Percentiles rank a stretch among this genome's conserved stretches.
These are phyloP conservation scores for Procambarus clarkii DNA, from an alignment of 1,140 invertebrate genomes.

Conservation along the genomic window DNA sequence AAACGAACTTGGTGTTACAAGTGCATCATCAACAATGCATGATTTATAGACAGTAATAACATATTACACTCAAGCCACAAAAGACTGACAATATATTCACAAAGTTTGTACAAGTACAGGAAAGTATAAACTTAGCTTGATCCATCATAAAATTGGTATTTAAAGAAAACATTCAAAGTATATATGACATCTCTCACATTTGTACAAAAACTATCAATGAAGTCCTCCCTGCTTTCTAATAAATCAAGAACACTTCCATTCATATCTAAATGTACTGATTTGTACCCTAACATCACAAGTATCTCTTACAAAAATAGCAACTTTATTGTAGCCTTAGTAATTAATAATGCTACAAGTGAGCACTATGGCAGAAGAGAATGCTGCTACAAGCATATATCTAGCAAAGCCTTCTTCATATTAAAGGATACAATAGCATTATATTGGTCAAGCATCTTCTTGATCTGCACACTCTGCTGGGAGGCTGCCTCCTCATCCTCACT, in stretches of 20 bases:
- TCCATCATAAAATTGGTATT: background rate
- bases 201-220: background rate
- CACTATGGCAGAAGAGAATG: background rate
- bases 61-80: too few relatives aligned
- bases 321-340: background rate
- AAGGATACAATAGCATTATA: conserved; percentile 65
- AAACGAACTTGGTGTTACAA: too few relatives aligned
- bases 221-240: background rate
- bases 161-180: background rate
- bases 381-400: conserved; percentile 24
- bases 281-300: conserved; percentile 5
- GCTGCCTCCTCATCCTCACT: conserved; percentile 33
- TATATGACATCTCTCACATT: background rate
- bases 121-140: background rate
- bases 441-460: conserved; percentile 48
- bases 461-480: conserved; percentile 32
- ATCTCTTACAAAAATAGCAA: background rate
- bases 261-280: background rate
- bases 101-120: background rate
- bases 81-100: background rate
- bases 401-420: conserved; percentile 24
- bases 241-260: background rate
- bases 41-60: too few relatives aligned
- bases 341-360: background rate
- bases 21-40: too few relatives aligned